Base-by-base conservation (phyloP, 92 coral and sea anemone species). In the Virgularia gustaviana region DNA sequence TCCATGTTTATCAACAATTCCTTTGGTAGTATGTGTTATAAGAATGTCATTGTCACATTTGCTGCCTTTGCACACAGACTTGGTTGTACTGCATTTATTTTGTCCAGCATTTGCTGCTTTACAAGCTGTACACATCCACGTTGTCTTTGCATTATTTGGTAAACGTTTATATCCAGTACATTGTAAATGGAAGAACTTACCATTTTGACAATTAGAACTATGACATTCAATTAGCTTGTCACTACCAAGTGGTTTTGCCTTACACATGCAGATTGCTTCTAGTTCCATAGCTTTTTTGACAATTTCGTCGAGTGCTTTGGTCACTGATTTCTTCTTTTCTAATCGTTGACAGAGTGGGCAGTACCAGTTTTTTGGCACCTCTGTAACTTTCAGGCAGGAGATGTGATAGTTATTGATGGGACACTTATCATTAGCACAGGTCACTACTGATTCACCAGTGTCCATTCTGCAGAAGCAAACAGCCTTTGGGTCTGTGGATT, bases 211-310 rank as follows among this genome's bases (percentile, higher is more conserved):
- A 9, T 60, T 42, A 7, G 62, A 58, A 54, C 65, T 81, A 81
- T 88, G 82, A 54, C 95, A 88, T 81, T 85, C 71, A 16, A 78
- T 81, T 39, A 85, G 85, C 78, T 73, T 81, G 25, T 84, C 85
- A 47, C 76, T 73, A 45, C 37, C 34, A 12, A 58, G 37, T 57
- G 87, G 82, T 53, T 51, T 58, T 41, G 74, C 32, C 54, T 76
- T 65, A 65, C 89, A 84, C 18, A 83, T 65, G 67, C 91, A 87
- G 36, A 83, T 77, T 28, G 38, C 49, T 32, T 76, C 84, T 63
- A 75, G 60, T 67, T 71, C 72, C 72, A 83, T 35, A 54, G 83
- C 86, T 33, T 12, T 16, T 60, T 60, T 47, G 65, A 68, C 31
- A 57, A 30, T 43, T 19, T 78, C 59, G 36, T 25, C 56, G 74